Conservation (phyloP, 2,113 vertebrate species). For the Crypturellus undulatus region DNA sequence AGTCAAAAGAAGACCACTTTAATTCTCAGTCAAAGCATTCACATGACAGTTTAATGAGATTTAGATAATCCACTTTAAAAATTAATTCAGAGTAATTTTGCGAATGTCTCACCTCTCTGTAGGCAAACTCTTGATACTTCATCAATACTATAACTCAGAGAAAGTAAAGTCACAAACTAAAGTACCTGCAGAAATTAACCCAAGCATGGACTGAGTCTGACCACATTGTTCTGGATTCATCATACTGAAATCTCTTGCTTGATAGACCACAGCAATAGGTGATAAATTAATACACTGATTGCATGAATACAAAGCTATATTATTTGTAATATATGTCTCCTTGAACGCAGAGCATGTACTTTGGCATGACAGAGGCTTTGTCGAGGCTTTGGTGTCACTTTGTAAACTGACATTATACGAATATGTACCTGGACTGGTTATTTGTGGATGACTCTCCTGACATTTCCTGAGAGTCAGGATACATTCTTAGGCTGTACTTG, state of each 20-base stretch:
- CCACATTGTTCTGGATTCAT: not conserved
- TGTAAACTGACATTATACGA: not conserved
- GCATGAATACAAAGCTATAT: not conserved
- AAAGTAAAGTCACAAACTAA: not conserved
- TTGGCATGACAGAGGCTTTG: accelerated
- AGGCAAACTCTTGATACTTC: not conserved
- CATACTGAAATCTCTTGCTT: not conserved
- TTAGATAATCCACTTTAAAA: slow-evolving; percentile 36
- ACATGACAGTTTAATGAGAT: not conserved
- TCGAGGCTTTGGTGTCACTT: not conserved
- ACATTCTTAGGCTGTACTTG: accelerated
- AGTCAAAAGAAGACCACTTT: not conserved
- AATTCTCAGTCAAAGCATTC: not conserved
- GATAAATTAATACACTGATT: not conserved
- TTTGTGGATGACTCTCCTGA: not conserved
- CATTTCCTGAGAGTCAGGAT: not conserved
- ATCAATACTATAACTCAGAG: accelerated
- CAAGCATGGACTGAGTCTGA: not conserved
- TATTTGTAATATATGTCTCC: not conserved
- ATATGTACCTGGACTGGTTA: accelerated
- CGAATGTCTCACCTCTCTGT: not conserved
- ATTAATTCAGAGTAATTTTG: not conserved
- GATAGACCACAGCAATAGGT: not conserved
- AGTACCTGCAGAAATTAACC: not conserved
- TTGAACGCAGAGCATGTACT: not conserved